Conservation (phyloP, 2,113 vertebrate species). For the Nestor notabilis region DNA sequence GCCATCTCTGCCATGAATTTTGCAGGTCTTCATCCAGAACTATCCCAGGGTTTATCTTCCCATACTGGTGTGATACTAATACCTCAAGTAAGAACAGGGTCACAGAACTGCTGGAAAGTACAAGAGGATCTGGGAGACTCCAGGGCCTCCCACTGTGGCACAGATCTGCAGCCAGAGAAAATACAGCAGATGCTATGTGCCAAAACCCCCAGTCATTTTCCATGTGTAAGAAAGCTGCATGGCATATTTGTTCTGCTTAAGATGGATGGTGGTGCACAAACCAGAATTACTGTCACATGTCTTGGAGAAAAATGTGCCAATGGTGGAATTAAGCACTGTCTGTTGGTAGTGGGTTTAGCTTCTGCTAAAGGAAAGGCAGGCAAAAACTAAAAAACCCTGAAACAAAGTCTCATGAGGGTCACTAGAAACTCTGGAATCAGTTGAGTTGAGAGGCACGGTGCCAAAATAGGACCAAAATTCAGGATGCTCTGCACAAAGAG, state of each 20-base stretch:
- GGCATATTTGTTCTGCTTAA: neutral
- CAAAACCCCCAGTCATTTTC: rapidly evolving
- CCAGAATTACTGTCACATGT: neutral
- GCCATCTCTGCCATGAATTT: neutral
- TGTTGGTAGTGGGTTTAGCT: neutral
- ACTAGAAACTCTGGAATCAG: neutral
- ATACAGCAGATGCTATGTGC: neutral
- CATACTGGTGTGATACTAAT: neutral
- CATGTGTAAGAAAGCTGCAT: neutral
- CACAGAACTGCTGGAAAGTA: neutral
- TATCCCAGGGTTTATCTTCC: neutral
- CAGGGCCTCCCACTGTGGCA: rapidly evolving
- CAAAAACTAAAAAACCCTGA: neutral
- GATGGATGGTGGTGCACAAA: neutral
- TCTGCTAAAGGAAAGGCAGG: neutral
- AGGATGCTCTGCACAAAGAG: neutral
- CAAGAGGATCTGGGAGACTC: neutral
- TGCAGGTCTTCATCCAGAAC: neutral
- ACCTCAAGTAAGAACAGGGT: neutral
- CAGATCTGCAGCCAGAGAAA: neutral
- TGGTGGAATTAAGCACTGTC: neutral
- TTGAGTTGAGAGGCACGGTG: neutral
- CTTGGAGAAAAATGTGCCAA: neutral
- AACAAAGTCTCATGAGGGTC: neutral
- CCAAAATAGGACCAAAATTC: neutral